phyloP scores from a whole-genome alignment of 2,113 vertebrate genomes.

The Mugil cephalus region DNA sequence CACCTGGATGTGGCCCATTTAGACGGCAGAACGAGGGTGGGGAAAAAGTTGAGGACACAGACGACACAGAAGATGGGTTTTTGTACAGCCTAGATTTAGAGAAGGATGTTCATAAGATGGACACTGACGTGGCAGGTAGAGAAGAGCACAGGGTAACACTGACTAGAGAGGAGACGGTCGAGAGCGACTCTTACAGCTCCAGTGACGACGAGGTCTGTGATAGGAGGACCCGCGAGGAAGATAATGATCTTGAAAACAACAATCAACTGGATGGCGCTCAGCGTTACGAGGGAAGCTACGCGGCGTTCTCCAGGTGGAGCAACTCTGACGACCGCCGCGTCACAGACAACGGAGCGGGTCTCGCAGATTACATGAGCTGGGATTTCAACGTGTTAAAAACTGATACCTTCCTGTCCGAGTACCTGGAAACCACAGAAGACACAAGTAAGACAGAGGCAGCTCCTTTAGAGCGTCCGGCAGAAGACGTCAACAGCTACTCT shows the following conservation, averaged over 20 bases:
- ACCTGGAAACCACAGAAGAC: conserved; percentile 43
- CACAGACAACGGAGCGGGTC: background rate
- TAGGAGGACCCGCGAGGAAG: conserved; percentile 28
- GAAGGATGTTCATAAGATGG: background rate
- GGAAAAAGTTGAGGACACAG: background rate
- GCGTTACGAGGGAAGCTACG: background rate
- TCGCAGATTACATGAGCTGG: conserved; percentile 30
- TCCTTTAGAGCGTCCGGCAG: conserved; percentile 14
- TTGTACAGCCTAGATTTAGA: conserved; percentile 50
- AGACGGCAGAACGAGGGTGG: background rate
- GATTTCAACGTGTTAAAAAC: conserved; percentile 32
- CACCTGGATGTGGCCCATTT: background rate
- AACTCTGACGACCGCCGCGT: background rate
- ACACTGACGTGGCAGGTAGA: background rate
- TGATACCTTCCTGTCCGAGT: conserved; percentile 30
- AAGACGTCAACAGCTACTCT: conserved; percentile 20
- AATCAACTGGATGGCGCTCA: background rate
- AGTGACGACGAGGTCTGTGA: conserved; percentile 51
- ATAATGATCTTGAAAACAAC: background rate
- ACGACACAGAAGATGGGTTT: conserved; percentile 33
- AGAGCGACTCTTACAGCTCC: conserved; percentile 57
- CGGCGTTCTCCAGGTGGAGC: conserved; percentile 8
- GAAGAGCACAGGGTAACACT: conserved; percentile 7
- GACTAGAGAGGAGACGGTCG: conserved; percentile 18
- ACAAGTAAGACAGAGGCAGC: conserved; percentile 14